phyloP scores from a whole-genome alignment of 2,797 vertebrate species.

The Loriculus beryllinus region DNA sequence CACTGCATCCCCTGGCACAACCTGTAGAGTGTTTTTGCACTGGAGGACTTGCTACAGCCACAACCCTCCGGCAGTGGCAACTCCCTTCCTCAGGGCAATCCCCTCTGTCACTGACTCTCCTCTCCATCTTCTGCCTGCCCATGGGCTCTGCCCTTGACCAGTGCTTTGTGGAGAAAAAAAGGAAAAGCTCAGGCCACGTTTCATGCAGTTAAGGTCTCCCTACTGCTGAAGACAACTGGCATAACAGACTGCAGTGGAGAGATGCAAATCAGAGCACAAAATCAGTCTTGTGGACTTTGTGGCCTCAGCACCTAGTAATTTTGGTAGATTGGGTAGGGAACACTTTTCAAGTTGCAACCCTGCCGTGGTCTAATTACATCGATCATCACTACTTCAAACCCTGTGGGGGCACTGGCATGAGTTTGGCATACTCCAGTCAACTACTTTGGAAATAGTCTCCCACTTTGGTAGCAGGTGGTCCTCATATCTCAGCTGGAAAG shows the following conservation, averaged over 20 bases:
- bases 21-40: not conserved
- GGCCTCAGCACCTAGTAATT: not conserved
- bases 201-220: not conserved
- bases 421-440: not conserved
- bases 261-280: not conserved
- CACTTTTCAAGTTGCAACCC: not conserved
- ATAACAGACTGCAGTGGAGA: not conserved
- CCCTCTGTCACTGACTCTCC: not conserved
- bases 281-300: not conserved
- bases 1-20: not conserved
- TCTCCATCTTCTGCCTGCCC: not conserved
- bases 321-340: not conserved
- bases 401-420: not conserved
- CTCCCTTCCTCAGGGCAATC: not conserved
- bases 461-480: not conserved
- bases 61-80: not conserved
- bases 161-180: fast-evolving
- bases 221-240: not conserved
- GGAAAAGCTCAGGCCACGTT: not conserved
- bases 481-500: not conserved
- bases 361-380: fast-evolving
- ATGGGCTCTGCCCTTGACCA: not conserved
- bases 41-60: not conserved
- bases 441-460: not conserved
- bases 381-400: not conserved